Evolutionary conservation across 2,888 invertebrate genomes (phyloP).

Genomic region (Stenolophus ochropezus): DNA sequence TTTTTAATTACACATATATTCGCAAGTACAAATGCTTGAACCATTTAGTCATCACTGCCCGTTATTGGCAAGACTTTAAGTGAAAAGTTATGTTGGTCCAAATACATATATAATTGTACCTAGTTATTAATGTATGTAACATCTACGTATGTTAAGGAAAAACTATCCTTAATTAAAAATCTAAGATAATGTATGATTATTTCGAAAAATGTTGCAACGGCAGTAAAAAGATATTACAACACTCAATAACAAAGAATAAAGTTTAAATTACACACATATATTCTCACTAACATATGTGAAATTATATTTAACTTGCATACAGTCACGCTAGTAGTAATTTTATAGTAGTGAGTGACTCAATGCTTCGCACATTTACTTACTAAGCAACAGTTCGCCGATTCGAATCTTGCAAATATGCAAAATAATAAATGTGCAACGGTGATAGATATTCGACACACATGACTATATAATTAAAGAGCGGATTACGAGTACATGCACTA

Average conservation of each 20-base stretch:
- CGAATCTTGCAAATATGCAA: neutral
- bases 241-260: slow-evolving; percentile 19
- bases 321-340: slow-evolving; percentile 2
- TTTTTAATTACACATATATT: too few species aligned
- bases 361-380: neutral
- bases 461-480: too few species aligned
- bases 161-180: neutral
- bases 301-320: neutral
- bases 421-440: too few species aligned
- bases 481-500: too few species aligned
- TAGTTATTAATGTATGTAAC: too few species aligned
- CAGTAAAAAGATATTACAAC: slow-evolving; percentile 22
- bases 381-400: neutral
- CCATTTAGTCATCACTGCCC: too few species aligned
- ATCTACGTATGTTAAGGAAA: neutral
- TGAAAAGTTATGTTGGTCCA: too few species aligned
- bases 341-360: neutral
- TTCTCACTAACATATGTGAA: neutral
- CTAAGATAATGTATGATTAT: slow-evolving; percentile 18
- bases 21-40: too few species aligned
- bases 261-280: neutral
- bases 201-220: slow-evolving; percentile 24
- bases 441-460: too few species aligned
- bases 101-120: neutral
- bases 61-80: too few species aligned